Evolutionary conservation across 53 echinoderm and acorn worm genomes (phyloP), one percentile per base, ranked within the genome.

Genomic region (Luidia sarsii): DNA sequence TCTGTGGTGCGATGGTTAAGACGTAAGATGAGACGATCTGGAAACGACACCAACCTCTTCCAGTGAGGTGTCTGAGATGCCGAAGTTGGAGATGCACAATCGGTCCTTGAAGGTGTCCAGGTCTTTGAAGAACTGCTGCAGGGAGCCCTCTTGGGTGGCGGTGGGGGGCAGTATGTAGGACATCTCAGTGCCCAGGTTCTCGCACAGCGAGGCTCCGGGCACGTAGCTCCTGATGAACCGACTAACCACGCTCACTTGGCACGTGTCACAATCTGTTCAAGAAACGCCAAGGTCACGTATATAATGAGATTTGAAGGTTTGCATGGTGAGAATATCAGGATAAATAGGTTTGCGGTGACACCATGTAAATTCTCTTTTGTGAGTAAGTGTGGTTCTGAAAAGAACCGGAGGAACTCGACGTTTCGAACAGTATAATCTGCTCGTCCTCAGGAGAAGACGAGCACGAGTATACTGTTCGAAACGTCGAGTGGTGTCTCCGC

Each of bases 11-110:
- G 59, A 14, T 29, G 24, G 27, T 57, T 2, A 57, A 2, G 59
- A 27, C 22, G 32, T 28, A 34, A 64, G 30, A 23, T 64, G 33
- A 11, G 7, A 23, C 39, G n/a, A n/a, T n/a, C n/a, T n/a, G n/a
- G 15, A 16, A 4, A 5, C 16, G 41, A 68, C 0, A 18, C 21
- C 1, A 25, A 95, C 95, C 97, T 97, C 97, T 84, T 97, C 97
- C 28, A 97, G 79, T 21, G 97, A 89, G 31, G 97, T 97, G 59
- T 97, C 97, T 3, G 97, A 97, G 70, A 97, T 94, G 25, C 97
- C 97, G 75, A 91, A 97, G 83, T 83, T 93, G 48, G 65, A 82
- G 82, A 97, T 89, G 82, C 89, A 88, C 16, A 97, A 79, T 39
- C 79, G 86, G 27, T 91, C 75, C 38, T 86, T 71, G 70, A 83